phyloP scores from a whole-genome alignment of 2,113 vertebrate genomes.

The Aptenodytes forsteri region DNA sequence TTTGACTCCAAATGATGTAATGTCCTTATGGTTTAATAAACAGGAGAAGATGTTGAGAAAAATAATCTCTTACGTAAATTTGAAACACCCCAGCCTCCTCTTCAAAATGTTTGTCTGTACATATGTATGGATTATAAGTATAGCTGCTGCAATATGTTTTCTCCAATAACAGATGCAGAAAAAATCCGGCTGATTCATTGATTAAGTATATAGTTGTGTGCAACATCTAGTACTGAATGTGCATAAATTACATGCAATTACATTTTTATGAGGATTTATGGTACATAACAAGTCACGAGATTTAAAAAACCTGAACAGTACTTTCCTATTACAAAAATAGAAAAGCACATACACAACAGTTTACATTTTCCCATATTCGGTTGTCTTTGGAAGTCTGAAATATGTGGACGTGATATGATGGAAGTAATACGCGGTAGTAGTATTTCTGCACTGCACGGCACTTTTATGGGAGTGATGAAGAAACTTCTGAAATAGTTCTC shows the following conservation, averaged over 20 bases:
- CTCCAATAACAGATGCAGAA: not conserved
- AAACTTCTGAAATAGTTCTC: not conserved
- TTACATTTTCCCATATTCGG: not conserved
- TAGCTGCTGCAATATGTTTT: not conserved
- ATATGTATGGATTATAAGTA: not conserved
- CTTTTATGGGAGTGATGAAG: not conserved
- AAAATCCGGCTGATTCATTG: not conserved
- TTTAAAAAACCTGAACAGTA: not conserved
- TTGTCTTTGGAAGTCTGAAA: not conserved
- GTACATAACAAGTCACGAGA: not conserved
- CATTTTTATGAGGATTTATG: not conserved
- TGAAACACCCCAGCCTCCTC: not conserved
- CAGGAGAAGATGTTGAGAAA: conserved; percentile 18
- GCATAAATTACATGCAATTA: not conserved
- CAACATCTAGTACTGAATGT: not conserved
- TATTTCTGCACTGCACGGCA: not conserved
- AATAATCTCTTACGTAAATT: not conserved
- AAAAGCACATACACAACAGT: not conserved
- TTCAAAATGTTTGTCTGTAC: not conserved
- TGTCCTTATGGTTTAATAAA: not conserved
- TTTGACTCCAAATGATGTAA: conserved; percentile 16
- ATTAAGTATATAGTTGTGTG: not conserved
- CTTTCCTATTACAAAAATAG: not conserved
- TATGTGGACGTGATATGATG: not conserved
- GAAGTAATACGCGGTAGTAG: not conserved